Base-by-base conservation (phyloP, 2,888 invertebrate genomes). In the Halictus ligatus region DNA sequence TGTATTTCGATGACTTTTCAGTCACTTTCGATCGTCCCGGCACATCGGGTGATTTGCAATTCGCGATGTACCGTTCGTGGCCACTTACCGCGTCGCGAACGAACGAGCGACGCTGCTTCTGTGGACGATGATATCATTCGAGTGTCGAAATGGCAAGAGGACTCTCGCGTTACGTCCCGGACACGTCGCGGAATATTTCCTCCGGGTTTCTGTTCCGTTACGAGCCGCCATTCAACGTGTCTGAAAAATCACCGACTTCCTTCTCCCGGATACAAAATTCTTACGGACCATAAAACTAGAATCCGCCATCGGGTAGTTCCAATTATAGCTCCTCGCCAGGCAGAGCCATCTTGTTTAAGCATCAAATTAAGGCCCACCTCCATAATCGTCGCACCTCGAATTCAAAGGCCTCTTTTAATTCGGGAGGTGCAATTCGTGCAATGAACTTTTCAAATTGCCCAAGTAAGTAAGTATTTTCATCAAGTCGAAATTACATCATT, bases 121-220 rank as follows among this genome's bases (percentile, higher is more conserved):
- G 91, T 84, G 80, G 84, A 69, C 88, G 91, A 91, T 91, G 91
- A 91, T 91, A 91, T 91, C 90, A 91, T 84, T 85, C 89, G 90
- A 83, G 81, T 91, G 89, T 91, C 91, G 90, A 91, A 91, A 91
- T 80, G 87, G 82, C 81, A 84, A 82, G 89, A 88, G 91, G 83
- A 83, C 83, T 89, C 90, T 85, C 78, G 83, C 81, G 60, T 81
- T 77, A 81, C 84, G 75, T 74, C 72, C 75, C 81, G 54, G 71
- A 77, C 64, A 46, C 50, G 35, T 21, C 48, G 80, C 75, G 75
- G 88, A 83, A 85, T 80, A 85, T 83, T 80, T 86, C 80, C 82
- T 43, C 58, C 85, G 54, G 69, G 21, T 78, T 77, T 81, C 60
- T 58, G 77, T 64, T 77, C 77, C 81, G 78, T 78, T 78, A 84